A percentile compares a stretch with the other conserved stretches of the same genome.
These are phyloP conservation scores for Macrosteles quadrilineatus DNA, from an alignment of 1,140 invertebrate species.

Conservation along the genomic window DNA sequence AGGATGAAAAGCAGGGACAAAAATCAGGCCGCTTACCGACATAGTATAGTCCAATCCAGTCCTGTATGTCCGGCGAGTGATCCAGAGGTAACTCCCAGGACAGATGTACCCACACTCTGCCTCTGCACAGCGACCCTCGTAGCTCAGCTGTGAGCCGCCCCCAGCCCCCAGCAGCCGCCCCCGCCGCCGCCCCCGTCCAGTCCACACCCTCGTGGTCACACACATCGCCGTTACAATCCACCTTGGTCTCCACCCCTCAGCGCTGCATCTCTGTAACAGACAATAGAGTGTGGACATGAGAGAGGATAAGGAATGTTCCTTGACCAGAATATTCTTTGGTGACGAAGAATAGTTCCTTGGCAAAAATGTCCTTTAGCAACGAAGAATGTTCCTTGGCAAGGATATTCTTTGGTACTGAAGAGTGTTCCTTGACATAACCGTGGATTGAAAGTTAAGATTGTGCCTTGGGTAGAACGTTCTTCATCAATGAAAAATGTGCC, in stretches of 20 bases:
- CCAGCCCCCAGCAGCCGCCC: background rate
- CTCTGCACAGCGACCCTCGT: constrained; percentile 14
- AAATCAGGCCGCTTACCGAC: constrained; percentile 32
- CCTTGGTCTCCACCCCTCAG: background rate
- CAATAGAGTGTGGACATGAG: too few relatives aligned
- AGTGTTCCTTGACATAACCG: too few relatives aligned
- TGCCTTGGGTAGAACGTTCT: too few relatives aligned
- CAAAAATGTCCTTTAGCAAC: too few relatives aligned
- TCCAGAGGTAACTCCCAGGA: background rate
- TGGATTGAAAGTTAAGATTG: too few relatives aligned
- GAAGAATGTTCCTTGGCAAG: too few relatives aligned
- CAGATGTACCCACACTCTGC: constrained; percentile 23
- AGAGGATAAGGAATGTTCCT: too few relatives aligned
- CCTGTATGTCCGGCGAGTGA: constrained; percentile 19
- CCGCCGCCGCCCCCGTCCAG: background rate
- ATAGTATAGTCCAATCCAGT: constrained; percentile 36
- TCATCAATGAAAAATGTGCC: too few relatives aligned
- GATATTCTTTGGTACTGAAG: too few relatives aligned
- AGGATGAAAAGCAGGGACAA: too few relatives aligned
- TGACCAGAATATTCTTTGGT: too few relatives aligned
- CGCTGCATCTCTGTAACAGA: background rate
- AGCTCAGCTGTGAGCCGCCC: background rate
- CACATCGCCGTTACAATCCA: background rate
- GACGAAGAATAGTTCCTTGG: too few relatives aligned
- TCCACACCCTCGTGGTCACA: background rate